phyloP scores from a whole-genome alignment of 2,888 invertebrate species.

The Tenthredo livida region DNA sequence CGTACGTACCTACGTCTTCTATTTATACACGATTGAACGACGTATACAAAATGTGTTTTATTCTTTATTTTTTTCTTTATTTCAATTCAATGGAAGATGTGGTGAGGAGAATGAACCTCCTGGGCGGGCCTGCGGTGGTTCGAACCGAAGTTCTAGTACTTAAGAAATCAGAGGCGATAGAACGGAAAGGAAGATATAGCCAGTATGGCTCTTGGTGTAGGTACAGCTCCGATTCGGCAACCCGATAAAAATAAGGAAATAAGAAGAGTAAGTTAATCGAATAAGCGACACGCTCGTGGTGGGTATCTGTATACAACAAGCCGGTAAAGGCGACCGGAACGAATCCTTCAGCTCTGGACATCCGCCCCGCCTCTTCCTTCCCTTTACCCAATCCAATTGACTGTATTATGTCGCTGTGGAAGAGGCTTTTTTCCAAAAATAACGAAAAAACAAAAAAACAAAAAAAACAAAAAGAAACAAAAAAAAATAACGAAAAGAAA shows the following conservation, averaged over 20 bases:
- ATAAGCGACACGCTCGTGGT: conserved; percentile 70
- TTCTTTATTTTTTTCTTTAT: neutral
- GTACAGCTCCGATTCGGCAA: conserved; percentile 51
- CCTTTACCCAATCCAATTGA: conserved; percentile 15
- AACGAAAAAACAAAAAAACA: neutral
- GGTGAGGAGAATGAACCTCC: conserved; percentile 32
- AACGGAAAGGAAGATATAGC: conserved; percentile 28
- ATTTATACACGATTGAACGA: conserved; percentile 22
- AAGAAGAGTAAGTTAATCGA: conserved; percentile 67
- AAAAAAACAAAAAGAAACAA: neutral
- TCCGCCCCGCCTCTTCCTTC: neutral
- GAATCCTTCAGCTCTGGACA: conserved; percentile 57
- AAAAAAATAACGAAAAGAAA: neutral
- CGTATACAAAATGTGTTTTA: neutral
- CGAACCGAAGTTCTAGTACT: neutral
- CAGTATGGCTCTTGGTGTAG: neutral
- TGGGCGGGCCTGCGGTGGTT: conserved; percentile 41
- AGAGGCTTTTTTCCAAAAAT: neutral
- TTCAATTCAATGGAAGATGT: neutral
- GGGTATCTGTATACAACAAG: conserved; percentile 57
- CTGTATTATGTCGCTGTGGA: neutral
- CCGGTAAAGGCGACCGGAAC: conserved; percentile 60
- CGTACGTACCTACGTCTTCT: neutral
- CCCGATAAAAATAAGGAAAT: conserved; percentile 28
- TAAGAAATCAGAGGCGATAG: conserved; percentile 39